Base-by-base conservation (phyloP, 2,113 vertebrate genomes). In the Microcebus ravelobensis region DNA sequence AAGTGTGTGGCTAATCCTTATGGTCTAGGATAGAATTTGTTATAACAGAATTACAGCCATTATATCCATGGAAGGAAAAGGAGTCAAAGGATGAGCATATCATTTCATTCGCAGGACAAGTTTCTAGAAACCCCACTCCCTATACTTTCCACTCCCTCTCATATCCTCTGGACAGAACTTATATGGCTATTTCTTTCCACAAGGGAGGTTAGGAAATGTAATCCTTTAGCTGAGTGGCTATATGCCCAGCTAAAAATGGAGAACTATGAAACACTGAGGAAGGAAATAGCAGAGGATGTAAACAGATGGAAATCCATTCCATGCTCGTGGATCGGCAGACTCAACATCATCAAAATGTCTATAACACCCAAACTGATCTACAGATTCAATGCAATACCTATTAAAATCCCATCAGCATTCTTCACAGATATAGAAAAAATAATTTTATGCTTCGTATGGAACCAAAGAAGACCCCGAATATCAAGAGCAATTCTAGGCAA, bases 131-230 rank as follows among this genome's bases (percentile, higher is more conserved):
- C 76, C 29, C 79, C 20, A 42, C 14, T 82, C 25, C 55, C 20
- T 42, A 0, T 27, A 34, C 4, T 71, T 14, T 29, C 0, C 29
- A 9, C 8, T 82, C 11, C 23, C 7, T 52, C 8, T n/a, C 63
- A 6, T 6, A 70, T 34, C 8, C 86, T 74, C 21, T 0, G 17
- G 59, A 71, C 10, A 77, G 61, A 55, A 71, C 6, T 27, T 29
- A 48, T 21, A 1, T 0, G 3, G 34, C 50, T 23, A 7, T 42
- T 29, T 4, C 67, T 57, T 86, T 55, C 20, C 63, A 2, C 1
- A 42, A 31, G 12, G 50, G 52, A 79, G 31, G 10, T 80, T 48
- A 74, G n/a, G 5, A 83, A 83, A 50, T 45, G 11, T 3, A 59
- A 42, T 55, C 55, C 77, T 61, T 90, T 18, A 65, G 17, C 31